Base-by-base conservation (phyloP, 2,888 invertebrate genomes). In the Trachelus troglodyta region DNA sequence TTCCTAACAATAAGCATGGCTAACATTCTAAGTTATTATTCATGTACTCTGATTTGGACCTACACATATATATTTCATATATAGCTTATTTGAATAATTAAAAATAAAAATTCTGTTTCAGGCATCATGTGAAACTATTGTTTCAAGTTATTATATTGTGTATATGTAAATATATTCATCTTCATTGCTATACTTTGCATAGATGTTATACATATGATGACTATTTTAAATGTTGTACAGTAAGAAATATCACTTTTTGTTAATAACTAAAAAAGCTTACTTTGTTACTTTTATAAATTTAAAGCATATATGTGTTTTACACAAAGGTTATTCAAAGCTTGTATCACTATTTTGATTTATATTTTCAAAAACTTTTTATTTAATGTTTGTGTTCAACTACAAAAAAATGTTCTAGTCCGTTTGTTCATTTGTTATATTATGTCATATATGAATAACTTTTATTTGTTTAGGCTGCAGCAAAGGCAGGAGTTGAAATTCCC, bases 401-500 rank as follows among this genome's bases (percentile, higher is more conserved):
- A 23, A 56, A 56, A 23, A 23, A 56, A 23, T 56, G 2, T 23
- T 56, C 6, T 9, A 40, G 15, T 40, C 15, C 15, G 1, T 15
- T 40, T 40, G 15, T 40, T 40, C 6, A 40, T 23, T 40, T 12
- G 0, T 74, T 12, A 40, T 74, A 15, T 74, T 74, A 12, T 34
- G 12, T 69, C 6, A 31, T 69, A 37, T 40, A 40, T 1, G 40
- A 33, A 69, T 15, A 73, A 69, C 34, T 68, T 75, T 69, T 69
- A 37, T 12, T 74, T 77, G 77, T 86, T 83, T 92, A 98, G 97
- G 99, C 98, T 84, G 99, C 98, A 77, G 98, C 98, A 1, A 93
- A 96, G 92, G 95, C 96, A 83, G 99, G 99, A 23, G 96, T 99
- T 73, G 99, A 99, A 93, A 99, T 99, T 84, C 99, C 99, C 2